phyloP scores from a whole-genome alignment of 2,797 vertebrate species.

The Onychomys torridus region DNA sequence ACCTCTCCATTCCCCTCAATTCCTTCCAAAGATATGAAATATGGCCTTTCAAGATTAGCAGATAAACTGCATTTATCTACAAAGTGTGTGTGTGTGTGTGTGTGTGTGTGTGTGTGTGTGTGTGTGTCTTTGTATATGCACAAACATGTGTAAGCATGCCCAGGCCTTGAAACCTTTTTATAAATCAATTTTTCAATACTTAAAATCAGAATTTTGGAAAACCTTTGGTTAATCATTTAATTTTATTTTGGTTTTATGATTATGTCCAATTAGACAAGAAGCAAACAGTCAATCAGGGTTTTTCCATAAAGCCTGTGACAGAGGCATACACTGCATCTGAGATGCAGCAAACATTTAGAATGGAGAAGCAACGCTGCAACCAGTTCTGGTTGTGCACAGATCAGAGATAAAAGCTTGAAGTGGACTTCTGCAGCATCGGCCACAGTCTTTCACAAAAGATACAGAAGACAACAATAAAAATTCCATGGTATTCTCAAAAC shows the following conservation, averaged over 20 bases:
- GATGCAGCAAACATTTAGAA: not conserved
- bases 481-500: not conserved
- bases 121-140: not conserved
- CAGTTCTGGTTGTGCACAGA: not conserved
- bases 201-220: constrained; percentile 52
- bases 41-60: not conserved
- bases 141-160: not conserved
- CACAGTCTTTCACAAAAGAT: not conserved
- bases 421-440: not conserved
- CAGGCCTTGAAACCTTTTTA: constrained; percentile 12
- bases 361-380: not conserved
- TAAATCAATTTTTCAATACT: constrained; percentile 2
- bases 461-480: not conserved
- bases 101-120: not conserved
- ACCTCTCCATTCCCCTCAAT: not conserved
- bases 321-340: not conserved
- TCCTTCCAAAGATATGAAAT: not conserved
- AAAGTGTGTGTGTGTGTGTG: too few relatives aligned
- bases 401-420: not conserved
- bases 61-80: not conserved
- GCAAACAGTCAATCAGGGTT: not conserved
- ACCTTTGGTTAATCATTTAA: constrained; percentile 27
- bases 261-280: constrained; percentile 21
- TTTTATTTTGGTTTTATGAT: constrained; percentile 49
- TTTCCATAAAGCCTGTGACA: constrained; percentile 5